Conservation (phyloP, 1,140 invertebrate species). For the Battus philenor region DNA sequence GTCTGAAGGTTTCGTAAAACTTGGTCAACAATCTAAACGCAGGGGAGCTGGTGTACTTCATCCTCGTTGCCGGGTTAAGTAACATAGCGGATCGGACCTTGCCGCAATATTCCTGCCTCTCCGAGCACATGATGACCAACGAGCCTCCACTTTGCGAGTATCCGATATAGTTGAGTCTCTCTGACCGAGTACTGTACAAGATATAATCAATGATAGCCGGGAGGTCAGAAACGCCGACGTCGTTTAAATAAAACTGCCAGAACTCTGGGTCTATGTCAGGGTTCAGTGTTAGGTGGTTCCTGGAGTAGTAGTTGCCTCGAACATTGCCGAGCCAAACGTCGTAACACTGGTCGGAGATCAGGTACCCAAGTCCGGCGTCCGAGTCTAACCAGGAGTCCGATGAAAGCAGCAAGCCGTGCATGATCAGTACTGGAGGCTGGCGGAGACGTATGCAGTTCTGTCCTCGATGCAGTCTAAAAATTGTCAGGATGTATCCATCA, state of each 20-base stretch:
- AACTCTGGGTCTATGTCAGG: constrained; percentile 67
- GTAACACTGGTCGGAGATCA: constrained; percentile 82
- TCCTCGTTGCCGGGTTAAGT: constrained; percentile 20
- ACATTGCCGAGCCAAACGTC: constrained; percentile 85
- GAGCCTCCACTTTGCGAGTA: constrained; percentile 77
- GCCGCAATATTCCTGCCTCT: constrained; percentile 22
- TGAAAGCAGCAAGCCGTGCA: constrained; percentile 81
- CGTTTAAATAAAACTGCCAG: constrained; percentile 77
- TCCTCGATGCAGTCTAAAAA: constrained; percentile 54
- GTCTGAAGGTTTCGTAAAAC: constrained; percentile 20
- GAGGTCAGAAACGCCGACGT: constrained; percentile 83
- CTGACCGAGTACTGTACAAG: constrained; percentile 58
- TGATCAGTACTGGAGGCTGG: constrained; percentile 25
- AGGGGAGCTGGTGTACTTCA: constrained; percentile 15
- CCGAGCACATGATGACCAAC: constrained; percentile 31
- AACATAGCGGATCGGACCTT: constrained; percentile 21
- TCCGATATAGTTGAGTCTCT: constrained; percentile 74
- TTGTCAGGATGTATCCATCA: constrained; percentile 65
- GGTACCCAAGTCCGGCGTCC: constrained; percentile 78
- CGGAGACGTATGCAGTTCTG: constrained; percentile 19
- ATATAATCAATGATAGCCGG: constrained; percentile 83
- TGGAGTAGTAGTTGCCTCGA: constrained; percentile 80
- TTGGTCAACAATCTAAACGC: constrained; percentile 10
- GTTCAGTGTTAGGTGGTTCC: constrained; percentile 70
- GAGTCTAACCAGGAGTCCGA: constrained; percentile 80